Evolutionary conservation across 2,113 vertebrate genomes (phyloP), one percentile per base, ranked within the genome.

Genomic region (Setophaga kirtlandii): DNA sequence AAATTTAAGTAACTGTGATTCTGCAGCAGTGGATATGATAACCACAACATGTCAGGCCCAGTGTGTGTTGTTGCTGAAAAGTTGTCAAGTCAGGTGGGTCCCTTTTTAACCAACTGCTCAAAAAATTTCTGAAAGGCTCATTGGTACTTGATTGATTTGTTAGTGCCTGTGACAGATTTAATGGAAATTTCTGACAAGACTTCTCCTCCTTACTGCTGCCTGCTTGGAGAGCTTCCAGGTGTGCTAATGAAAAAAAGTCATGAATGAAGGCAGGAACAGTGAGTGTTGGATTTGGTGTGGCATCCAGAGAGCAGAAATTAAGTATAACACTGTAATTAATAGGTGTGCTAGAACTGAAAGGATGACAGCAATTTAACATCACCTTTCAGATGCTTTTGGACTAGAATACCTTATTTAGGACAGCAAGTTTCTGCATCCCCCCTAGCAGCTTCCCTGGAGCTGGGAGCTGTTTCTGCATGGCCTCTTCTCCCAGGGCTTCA

Each of bases 81-180:
- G 30, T 75, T 63, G 83, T 75, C 16, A 24, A 14, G 56, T 64
- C 56, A 50, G 35, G 60, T 83, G 22, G 19, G 27, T 89, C 42
- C 12, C 42, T 89, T 83, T 87, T 92, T 83, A 74, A 91, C 70
- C 73, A 94, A 89, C 74, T 87, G 90, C 94, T 93, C 91, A 94
- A 91, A 95, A 94, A 50, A 78, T 35, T 6, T 95, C 96, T 82
- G 93, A 96, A 96, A 97, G 93, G 69, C 23, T 41, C 67, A 27
- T 77, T 74, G 85, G 85, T 80, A 47, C 70, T 82, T 86, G 86
- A 97, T 91, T 97, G 97, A 97, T 98, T 97, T 97, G 90, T 97
- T 95, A 94, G 75, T 89, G 74, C 69, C 23, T 67, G 55, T 96
- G 97, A 94, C 59, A 68, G 82, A 65, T 87, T 96, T 97, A 97